phyloP scores from a whole-genome alignment of 1,140 invertebrate species.

The Drosophila melanica region DNA sequence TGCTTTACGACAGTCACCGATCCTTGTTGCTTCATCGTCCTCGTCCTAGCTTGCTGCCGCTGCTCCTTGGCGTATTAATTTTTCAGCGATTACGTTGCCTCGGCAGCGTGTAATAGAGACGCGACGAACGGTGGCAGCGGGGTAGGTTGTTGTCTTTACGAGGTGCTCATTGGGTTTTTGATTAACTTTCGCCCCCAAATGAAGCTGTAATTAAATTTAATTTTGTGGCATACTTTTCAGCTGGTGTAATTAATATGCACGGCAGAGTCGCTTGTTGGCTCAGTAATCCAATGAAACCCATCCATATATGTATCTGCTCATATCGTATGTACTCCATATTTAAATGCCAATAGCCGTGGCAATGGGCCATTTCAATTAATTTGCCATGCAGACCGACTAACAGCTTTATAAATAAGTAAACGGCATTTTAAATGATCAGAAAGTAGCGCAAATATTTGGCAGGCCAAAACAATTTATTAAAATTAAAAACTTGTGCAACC shows the following conservation, averaged over 20 bases:
- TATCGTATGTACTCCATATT: neutral
- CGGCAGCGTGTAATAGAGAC: constrained; percentile 75
- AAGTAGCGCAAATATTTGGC: constrained; percentile 17
- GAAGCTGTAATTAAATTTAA: constrained; percentile 81
- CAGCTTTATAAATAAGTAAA: constrained; percentile 21
- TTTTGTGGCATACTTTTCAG: constrained; percentile 72
- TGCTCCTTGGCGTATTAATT: constrained; percentile 72
- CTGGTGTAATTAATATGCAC: constrained; percentile 37
- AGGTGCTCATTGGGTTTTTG: constrained; percentile 80
- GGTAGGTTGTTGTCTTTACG: constrained; percentile 55
- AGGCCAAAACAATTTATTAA: constrained; percentile 67
- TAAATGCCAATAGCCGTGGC: constrained; percentile 25
- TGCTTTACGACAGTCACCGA: constrained; percentile 73
- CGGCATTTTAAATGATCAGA: constrained; percentile 1
- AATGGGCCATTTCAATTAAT: constrained; percentile 58
- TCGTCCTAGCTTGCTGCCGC: constrained; percentile 11
- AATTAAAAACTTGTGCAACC: constrained; percentile 67
- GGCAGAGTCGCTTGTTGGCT: constrained; percentile 49
- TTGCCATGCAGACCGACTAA: constrained; percentile 18
- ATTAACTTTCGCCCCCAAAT: constrained; percentile 78
- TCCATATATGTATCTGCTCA: neutral
- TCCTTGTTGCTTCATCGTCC: constrained; percentile 27
- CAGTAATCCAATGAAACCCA: constrained; percentile 62
- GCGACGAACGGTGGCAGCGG: neutral
- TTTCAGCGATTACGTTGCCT: constrained; percentile 79